phyloP scores from a whole-genome alignment of 2,888 invertebrate genomes.

The Pyrochroa serraticornis region DNA sequence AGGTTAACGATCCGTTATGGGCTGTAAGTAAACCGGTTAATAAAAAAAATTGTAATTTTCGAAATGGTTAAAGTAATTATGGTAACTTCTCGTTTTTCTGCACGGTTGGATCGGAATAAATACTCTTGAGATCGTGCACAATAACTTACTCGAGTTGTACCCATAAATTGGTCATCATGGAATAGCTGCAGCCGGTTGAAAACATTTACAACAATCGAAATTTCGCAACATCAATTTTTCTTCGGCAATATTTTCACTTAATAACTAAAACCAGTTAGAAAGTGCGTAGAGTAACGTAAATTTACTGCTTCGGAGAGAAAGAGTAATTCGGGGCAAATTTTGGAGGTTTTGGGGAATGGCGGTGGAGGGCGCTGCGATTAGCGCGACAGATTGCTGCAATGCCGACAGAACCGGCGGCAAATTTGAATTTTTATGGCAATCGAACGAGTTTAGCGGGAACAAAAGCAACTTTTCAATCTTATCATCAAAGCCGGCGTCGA shows the following conservation, averaged over 20 bases:
- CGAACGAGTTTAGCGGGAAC: conserved; percentile 12
- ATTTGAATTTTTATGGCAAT: too few relatives aligned
- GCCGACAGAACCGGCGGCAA: too few relatives aligned
- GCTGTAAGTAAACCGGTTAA: neutral
- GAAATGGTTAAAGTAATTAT: conserved; percentile 56
- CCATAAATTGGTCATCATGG: conserved; percentile 57
- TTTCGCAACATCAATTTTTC: conserved; percentile 11
- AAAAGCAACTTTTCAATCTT: conserved; percentile 54
- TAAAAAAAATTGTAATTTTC: conserved; percentile 28
- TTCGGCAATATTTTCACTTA: conserved; percentile 23
- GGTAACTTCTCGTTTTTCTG: conserved; percentile 57
- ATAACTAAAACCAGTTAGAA: conserved; percentile 27
- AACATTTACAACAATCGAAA: too few relatives aligned
- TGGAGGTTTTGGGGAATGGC: too few relatives aligned
- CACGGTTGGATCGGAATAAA: conserved; percentile 55
- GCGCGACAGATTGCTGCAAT: too few relatives aligned
- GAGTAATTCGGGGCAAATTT: conserved; percentile 18
- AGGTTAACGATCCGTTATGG: conserved; percentile 20
- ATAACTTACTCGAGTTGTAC: conserved; percentile 57
- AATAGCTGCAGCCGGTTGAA: conserved; percentile 10
- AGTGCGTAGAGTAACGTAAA: conserved; percentile 19
- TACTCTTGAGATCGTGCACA: conserved; percentile 55
- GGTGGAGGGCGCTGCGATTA: too few relatives aligned
- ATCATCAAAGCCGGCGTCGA: conserved; percentile 53
- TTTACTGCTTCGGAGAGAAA: conserved; percentile 20